A percentile compares a stretch with the other conserved stretches of the same genome.
Conservation (phyloP, 92 coral and sea anemone species). For the Ricordea florida region DNA sequence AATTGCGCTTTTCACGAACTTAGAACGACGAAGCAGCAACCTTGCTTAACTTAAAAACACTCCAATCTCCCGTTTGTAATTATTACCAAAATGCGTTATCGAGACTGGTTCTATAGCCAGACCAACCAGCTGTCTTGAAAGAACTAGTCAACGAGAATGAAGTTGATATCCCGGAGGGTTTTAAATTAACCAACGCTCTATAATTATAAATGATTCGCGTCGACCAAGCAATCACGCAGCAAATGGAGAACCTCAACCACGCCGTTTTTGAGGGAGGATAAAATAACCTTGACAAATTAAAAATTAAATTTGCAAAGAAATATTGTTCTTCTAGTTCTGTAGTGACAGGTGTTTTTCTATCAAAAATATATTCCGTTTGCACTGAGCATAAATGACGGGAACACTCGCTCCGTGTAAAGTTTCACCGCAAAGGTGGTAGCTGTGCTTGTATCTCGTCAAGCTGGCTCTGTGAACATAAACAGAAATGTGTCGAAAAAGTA, state of each 20-base stretch:
- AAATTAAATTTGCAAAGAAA: not conserved
- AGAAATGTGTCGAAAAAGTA: too few relatives aligned
- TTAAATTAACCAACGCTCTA: not conserved
- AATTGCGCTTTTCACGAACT: too few relatives aligned
- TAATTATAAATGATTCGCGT: too few relatives aligned
- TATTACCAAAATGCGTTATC: too few relatives aligned
- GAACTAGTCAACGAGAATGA: not conserved
- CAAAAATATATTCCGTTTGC: not conserved
- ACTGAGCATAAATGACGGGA: not conserved
- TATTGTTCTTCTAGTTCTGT: not conserved
- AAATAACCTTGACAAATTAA: not conserved
- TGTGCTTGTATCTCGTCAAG: too few relatives aligned
- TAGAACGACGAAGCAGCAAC: too few relatives aligned
- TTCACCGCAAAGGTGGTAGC: not conserved
- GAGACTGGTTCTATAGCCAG: too few relatives aligned
- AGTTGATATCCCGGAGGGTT: constrained; percentile 6
- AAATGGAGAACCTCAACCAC: too few relatives aligned
- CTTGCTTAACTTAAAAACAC: too few relatives aligned
- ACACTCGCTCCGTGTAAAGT: not conserved
- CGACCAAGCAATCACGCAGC: too few relatives aligned
- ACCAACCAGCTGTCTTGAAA: constrained; percentile 11
- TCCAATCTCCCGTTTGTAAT: too few relatives aligned
- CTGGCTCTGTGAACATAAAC: too few relatives aligned
- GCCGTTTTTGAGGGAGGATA: not conserved
- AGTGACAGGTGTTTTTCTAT: constrained; percentile 30